Conservation (phyloP, 2,113 vertebrate genomes). For the Lampris incognitus region DNA sequence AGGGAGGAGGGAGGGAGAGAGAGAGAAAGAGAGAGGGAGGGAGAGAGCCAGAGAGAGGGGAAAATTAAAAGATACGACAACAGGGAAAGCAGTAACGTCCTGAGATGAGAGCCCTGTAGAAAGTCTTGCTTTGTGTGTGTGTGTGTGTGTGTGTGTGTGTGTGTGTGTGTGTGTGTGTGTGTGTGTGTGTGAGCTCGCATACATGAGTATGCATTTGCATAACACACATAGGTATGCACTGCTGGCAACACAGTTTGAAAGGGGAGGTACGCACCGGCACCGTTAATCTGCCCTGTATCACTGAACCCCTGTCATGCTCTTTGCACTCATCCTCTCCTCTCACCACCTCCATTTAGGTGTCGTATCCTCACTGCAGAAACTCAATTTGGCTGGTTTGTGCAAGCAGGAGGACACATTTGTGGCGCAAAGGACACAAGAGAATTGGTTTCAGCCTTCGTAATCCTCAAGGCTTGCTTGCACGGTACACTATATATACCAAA, state of each 20-base stretch:
- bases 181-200: constrained; percentile 17
- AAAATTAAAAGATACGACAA: constrained; percentile 27
- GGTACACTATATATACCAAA: too few relatives aligned
- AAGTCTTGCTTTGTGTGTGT: constrained; percentile 1
- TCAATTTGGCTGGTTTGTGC: too few relatives aligned
- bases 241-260: constrained; percentile 71
- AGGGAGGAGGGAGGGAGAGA: not conserved
- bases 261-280: constrained; percentile 54
- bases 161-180: not conserved
- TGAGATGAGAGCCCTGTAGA: constrained; percentile 43
- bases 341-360: constrained; percentile 72
- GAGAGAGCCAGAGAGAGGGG: not conserved
- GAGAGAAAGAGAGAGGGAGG: constrained; percentile 26
- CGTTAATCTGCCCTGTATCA: constrained; percentile 75
- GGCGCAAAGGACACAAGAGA: too few relatives aligned
- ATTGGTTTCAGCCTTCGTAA: too few relatives aligned
- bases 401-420: too few relatives aligned
- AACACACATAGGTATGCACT: constrained; percentile 45
- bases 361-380: constrained; percentile 4
- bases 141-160: not conserved
- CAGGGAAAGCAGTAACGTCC: constrained; percentile 40
- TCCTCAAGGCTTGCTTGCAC: too few relatives aligned
- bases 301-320: constrained; percentile 71
- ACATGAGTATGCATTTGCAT: constrained; percentile 21
- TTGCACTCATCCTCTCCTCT: constrained; percentile 67